These are phyloP conservation scores for Cataglyphis rosenhaueri DNA, from an alignment of 2,888 invertebrate species.

Conservation along the genomic window DNA sequence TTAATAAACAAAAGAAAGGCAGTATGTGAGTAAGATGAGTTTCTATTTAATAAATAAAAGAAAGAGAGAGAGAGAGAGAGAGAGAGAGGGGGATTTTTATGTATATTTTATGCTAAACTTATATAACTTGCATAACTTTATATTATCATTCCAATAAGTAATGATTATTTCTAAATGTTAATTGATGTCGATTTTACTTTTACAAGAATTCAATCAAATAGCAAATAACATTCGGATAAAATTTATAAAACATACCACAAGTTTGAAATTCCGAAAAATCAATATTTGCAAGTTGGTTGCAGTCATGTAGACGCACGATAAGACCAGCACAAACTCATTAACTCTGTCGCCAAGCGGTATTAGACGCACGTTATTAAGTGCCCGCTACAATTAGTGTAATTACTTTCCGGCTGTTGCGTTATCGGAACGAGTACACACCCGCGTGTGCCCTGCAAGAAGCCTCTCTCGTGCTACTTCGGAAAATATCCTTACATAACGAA, in stretches of 20 bases:
- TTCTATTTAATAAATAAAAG: slow-evolving; percentile 24
- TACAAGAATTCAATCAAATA: background rate
- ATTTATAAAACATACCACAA: background rate
- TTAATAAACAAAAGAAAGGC: slow-evolving; percentile 8
- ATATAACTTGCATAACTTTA: background rate
- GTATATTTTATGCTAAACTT: background rate
- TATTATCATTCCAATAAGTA: background rate
- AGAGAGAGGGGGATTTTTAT: background rate
- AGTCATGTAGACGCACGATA: background rate
- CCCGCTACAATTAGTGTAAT: slow-evolving; percentile 72
- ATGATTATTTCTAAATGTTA: background rate
- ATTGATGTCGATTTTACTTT: background rate
- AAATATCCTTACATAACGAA: slow-evolving; percentile 34
- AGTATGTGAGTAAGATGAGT: slow-evolving; percentile 39
- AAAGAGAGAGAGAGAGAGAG: background rate
- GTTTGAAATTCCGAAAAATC: slow-evolving; percentile 57
- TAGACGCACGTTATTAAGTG: slow-evolving; percentile 68
- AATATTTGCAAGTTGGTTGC: slow-evolving; percentile 54
- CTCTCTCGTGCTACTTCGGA: background rate
- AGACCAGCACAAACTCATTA: slow-evolving; percentile 68
- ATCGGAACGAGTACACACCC: slow-evolving; percentile 10
- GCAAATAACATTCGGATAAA: too few species aligned
- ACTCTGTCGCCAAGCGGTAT: slow-evolving; percentile 50
- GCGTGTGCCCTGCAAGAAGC: slow-evolving; percentile 24
- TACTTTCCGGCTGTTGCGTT: slow-evolving; percentile 71